Evolutionary conservation across 1,140 invertebrate genomes (phyloP).

Genomic region (Panagrolaimus sp.): DNA sequence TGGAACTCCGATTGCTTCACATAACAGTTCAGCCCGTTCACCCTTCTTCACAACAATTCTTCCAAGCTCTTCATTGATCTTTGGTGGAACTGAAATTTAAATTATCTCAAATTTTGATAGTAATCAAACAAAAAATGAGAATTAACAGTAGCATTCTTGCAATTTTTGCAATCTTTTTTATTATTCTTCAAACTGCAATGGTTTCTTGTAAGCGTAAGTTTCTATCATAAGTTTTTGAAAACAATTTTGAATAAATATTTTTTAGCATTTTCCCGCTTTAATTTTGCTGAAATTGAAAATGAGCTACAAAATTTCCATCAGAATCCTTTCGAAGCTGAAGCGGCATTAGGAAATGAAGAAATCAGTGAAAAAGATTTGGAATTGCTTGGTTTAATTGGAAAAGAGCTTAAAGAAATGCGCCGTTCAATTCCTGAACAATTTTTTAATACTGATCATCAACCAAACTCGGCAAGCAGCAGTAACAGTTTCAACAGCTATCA

Average conservation of each 20-base stretch:
- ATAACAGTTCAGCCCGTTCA: slow-evolving; percentile 54
- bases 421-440: slow-evolving; percentile 5
- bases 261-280: not conserved
- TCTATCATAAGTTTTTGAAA: not conserved
- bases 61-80: slow-evolving; percentile 42
- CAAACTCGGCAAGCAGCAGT: too few relatives aligned
- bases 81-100: slow-evolving; percentile 43
- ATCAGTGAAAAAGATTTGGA: slow-evolving; percentile 11
- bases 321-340: not conserved
- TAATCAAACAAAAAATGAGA: not conserved
- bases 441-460: too few relatives aligned
- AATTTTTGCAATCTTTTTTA: not conserved
- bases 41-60: slow-evolving; percentile 38
- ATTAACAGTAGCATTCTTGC: not conserved
- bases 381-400: not conserved
- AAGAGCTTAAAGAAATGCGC: slow-evolving; percentile 4
- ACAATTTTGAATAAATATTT: not conserved
- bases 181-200: not conserved
- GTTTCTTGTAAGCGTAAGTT: slow-evolving; percentile 12
- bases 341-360: not conserved
- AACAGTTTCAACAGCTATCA: not conserved
- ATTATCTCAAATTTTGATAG: not conserved
- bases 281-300: slow-evolving; percentile 2
- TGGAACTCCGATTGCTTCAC: slow-evolving; percentile 62
- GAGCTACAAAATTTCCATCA: not conserved